These are phyloP conservation scores for Albula goreensis DNA, from an alignment of 2,113 vertebrate genomes.

Conservation along the genomic window DNA sequence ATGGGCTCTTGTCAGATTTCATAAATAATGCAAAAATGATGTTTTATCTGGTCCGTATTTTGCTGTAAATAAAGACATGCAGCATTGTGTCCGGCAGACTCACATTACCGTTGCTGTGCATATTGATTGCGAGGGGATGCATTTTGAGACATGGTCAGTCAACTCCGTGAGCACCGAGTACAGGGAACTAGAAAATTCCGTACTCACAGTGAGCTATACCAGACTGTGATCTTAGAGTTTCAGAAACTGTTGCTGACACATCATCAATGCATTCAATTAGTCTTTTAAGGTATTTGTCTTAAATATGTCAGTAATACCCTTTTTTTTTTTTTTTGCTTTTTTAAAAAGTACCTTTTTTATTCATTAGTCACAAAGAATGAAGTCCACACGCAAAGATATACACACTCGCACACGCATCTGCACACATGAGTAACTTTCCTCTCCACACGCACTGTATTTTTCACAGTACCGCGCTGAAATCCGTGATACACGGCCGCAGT, in stretches of 20 bases:
- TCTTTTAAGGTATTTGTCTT: too few relatives aligned
- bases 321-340: too few relatives aligned
- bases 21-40: slow-evolving; percentile 1
- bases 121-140: slow-evolving; percentile 40
- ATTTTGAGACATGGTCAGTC: slow-evolving; percentile 36
- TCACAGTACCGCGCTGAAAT: neutral
- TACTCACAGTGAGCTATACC: neutral
- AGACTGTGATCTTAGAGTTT: too few relatives aligned
- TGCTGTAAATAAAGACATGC: slow-evolving; percentile 24
- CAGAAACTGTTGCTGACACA: too few relatives aligned
- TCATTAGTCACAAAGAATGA: too few relatives aligned
- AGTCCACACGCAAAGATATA: too few relatives aligned
- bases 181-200: neutral
- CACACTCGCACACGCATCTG: neutral
- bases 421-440: neutral
- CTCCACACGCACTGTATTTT: neutral
- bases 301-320: too few relatives aligned
- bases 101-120: slow-evolving; percentile 28
- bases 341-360: too few relatives aligned
- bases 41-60: neutral
- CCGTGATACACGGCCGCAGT: neutral
- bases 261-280: too few relatives aligned
- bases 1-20: neutral
- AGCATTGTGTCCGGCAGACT: slow-evolving; percentile 22
- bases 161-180: neutral